A percentile compares a stretch with the other conserved stretches of the same genome.
phyloP scores from a whole-genome alignment of 2,113 vertebrate genomes.

The Manacus vitellinus region DNA sequence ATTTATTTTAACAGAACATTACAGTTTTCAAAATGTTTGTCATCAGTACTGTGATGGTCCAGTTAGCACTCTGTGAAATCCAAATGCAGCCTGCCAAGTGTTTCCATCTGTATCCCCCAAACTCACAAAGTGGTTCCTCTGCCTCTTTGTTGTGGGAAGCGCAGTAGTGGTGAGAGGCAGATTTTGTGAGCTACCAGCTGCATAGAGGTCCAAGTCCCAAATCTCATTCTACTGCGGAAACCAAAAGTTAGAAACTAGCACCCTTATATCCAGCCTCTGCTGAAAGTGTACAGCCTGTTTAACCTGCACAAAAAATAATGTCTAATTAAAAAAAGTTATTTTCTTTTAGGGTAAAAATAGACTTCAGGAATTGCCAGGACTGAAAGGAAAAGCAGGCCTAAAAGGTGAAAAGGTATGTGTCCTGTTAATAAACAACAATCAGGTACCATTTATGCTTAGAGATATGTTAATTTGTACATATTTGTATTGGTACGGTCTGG shows the following conservation, averaged over 20 bases:
- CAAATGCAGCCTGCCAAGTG: neutral
- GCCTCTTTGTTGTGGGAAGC: neutral
- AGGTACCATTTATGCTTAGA: neutral
- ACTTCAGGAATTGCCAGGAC: slow-evolving; percentile 64
- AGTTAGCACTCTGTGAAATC: neutral
- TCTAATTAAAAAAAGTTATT: neutral
- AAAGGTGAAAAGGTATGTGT: slow-evolving; percentile 82
- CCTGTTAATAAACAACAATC: neutral
- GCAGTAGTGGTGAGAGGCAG: neutral
- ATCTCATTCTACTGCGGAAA: neutral
- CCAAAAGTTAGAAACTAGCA: neutral
- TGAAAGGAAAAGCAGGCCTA: slow-evolving; percentile 73
- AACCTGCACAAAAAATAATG: neutral
- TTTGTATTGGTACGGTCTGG: neutral
- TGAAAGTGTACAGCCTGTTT: neutral
- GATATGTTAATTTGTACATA: neutral
- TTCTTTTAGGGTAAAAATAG: slow-evolving; percentile 72
- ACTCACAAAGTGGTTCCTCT: neutral
- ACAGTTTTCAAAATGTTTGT: neutral
- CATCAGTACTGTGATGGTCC: neutral
- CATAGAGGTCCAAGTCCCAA: neutral
- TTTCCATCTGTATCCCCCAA: neutral
- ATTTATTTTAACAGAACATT: neutral
- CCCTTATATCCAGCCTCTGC: neutral
- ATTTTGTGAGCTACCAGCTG: neutral